A percentile compares a stretch with the other conserved stretches of the same genome.
Conservation (phyloP, 2,113 vertebrate species). For the Pogonocichla stellata region DNA sequence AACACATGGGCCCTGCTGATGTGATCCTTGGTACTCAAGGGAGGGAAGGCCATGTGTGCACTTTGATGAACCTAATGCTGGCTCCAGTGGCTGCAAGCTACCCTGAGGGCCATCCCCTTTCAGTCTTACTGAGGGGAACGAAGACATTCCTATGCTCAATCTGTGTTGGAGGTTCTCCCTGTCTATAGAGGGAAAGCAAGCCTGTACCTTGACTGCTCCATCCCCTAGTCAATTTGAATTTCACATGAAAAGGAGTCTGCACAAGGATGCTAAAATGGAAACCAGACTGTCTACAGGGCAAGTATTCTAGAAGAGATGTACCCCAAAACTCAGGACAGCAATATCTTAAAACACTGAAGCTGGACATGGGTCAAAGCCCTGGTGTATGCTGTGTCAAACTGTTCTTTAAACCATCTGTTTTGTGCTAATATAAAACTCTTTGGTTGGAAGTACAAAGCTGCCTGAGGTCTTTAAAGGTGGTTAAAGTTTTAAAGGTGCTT, state of each 20-base stretch:
- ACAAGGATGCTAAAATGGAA: neutral
- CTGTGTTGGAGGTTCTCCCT: neutral
- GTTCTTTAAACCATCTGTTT: neutral
- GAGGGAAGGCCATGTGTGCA: neutral
- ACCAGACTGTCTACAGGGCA: neutral
- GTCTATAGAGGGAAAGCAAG: neutral
- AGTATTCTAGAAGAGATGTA: neutral
- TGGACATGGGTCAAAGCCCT: neutral
- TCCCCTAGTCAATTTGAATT: neutral
- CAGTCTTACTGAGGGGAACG: fast-evolving
- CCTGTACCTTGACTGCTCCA: neutral
- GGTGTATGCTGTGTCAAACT: neutral
- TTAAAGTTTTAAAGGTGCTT: neutral
- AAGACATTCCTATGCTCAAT: neutral
- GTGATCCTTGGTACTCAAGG: neutral
- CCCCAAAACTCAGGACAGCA: neutral
- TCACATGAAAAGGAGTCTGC: neutral
- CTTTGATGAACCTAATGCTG: neutral
- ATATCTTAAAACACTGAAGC: neutral
- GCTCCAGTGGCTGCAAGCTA: neutral
- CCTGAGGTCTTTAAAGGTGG: neutral
- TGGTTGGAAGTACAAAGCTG: neutral
- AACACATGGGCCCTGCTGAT: neutral
- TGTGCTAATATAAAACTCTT: neutral
- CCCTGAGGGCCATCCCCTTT: neutral